Evolutionary conservation across 1,140 invertebrate genomes (phyloP).

Genomic region (Wiebesia pumilae): DNA sequence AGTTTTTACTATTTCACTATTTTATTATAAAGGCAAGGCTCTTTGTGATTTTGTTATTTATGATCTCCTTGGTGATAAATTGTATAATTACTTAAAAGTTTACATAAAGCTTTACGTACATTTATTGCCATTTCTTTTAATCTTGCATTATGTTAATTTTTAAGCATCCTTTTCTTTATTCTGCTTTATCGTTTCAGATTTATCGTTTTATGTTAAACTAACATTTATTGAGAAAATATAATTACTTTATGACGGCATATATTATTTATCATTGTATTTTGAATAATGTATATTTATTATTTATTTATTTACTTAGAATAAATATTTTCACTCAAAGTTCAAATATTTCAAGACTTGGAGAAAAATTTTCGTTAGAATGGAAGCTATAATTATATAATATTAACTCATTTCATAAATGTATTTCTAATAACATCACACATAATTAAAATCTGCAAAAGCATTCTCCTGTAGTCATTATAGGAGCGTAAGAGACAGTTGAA

Average conservation of each 20-base stretch:
- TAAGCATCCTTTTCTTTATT: neutral
- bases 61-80: neutral
- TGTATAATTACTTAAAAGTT: neutral
- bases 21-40: neutral
- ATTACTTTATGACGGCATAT: neutral
- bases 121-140: constrained; percentile 26
- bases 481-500: too few species aligned
- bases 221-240: neutral
- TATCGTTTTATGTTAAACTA: neutral
- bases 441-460: neutral
- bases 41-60: neutral
- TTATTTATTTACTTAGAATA: neutral
- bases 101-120: neutral
- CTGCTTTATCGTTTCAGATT: neutral
- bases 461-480: neutral
- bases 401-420: neutral
- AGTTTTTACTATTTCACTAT: too few species aligned
- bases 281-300: neutral
- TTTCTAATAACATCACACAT: neutral
- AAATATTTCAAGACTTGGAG: too few species aligned
- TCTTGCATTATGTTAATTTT: constrained; percentile 10
- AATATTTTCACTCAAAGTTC: neutral
- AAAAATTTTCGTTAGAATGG: too few species aligned
- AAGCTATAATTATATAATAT: too few species aligned
- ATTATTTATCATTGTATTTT: constrained; percentile 2